Evolutionary conservation across 2,888 invertebrate genomes (phyloP).

Genomic region (Apamea crenata): DNA sequence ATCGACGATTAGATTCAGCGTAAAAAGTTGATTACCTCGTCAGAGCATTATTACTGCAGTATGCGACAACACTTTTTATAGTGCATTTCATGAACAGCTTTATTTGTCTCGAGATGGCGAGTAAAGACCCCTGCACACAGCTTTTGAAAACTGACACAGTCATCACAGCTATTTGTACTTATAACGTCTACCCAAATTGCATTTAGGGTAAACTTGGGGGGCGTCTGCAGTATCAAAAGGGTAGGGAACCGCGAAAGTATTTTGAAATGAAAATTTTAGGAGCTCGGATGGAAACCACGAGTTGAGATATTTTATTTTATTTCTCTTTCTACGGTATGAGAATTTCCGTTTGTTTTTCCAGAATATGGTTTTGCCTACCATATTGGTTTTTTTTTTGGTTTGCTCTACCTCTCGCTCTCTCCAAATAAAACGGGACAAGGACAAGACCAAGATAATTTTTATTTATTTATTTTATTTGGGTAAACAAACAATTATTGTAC

Average conservation of each 20-base stretch:
- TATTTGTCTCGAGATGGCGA: constrained; percentile 44
- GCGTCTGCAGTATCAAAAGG: constrained; percentile 49
- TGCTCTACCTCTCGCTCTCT: neutral
- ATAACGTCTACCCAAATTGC: constrained; percentile 53
- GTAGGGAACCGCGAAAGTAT: constrained; percentile 40
- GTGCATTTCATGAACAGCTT: constrained; percentile 48
- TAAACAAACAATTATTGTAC: neutral
- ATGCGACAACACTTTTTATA: constrained; percentile 58
- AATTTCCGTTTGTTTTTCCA: constrained; percentile 2
- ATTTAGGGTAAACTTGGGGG: constrained; percentile 46
- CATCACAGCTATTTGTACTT: constrained; percentile 51
- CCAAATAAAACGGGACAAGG: neutral
- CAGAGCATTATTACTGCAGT: constrained; percentile 59
- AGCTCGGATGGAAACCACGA: constrained; percentile 13
- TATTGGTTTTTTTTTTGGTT: neutral
- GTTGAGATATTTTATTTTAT: constrained; percentile 15
- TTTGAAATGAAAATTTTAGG: constrained; percentile 57
- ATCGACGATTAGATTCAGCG: constrained; percentile 64
- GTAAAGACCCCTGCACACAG: constrained; percentile 9
- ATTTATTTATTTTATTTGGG: neutral
- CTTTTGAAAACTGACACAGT: constrained; percentile 24
- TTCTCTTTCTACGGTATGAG: neutral
- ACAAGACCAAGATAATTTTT: neutral
- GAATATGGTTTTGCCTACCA: neutral
- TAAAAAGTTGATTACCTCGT: constrained; percentile 68